Evolutionary conservation across 1,140 invertebrate species (phyloP).

Genomic region (Venustaconcha ellipsiformis): DNA sequence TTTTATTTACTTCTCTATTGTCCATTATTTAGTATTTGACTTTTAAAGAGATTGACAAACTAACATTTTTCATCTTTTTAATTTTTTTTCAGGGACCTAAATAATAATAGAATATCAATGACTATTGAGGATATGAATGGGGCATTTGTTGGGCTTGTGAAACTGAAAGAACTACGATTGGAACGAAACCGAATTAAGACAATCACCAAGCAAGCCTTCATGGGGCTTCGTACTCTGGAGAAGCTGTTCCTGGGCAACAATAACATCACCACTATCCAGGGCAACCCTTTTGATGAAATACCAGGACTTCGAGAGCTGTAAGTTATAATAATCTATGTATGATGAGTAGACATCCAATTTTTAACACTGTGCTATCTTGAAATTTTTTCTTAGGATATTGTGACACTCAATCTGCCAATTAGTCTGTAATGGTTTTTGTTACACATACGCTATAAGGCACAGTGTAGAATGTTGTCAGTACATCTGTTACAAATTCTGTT

Average conservation of each 20-base stretch:
- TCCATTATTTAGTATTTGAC: not conserved
- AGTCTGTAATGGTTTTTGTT: not conserved
- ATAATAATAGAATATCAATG: slow-evolving; percentile 88
- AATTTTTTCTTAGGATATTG: not conserved
- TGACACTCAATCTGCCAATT: not conserved
- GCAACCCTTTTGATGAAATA: slow-evolving; percentile 53
- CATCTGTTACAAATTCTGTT: no score
- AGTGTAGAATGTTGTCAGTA: no score
- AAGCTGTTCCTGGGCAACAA: slow-evolving; percentile 46
- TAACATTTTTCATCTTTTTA: not conserved
- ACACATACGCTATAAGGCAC: not conserved
- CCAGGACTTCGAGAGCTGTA: slow-evolving; percentile 64
- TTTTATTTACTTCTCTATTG: not conserved
- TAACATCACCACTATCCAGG: slow-evolving; percentile 53
- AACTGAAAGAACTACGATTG: slow-evolving; percentile 80
- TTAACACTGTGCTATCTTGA: not conserved
- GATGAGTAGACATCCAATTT: not conserved
- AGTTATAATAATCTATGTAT: slow-evolving; percentile 36
- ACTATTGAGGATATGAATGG: slow-evolving; percentile 87
- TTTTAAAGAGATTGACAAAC: slow-evolving; percentile 4
- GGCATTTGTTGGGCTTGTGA: slow-evolving; percentile 80
- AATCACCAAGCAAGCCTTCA: slow-evolving; percentile 85
- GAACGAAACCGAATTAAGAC: slow-evolving; percentile 87
- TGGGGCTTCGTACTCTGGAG: slow-evolving; percentile 69
- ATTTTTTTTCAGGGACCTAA: slow-evolving; percentile 75